A percentile compares a stretch with the other conserved stretches of the same genome.
Conservation (phyloP, 2,797 vertebrate species). For the Pristis pectinata region DNA sequence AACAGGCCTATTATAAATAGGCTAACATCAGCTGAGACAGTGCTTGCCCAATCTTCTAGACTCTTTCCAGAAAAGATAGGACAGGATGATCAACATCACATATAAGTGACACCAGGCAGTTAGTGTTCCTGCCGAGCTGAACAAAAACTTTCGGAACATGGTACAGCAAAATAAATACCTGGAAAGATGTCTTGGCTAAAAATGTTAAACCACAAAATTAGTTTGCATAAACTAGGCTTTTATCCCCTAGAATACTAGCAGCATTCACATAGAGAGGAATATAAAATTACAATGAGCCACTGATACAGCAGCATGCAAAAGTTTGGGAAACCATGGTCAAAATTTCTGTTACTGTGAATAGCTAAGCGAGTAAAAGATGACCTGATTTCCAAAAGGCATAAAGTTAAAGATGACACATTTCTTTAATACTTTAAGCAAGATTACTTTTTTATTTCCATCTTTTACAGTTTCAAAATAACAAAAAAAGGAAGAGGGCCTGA, state of each 20-base stretch:
- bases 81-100: background rate
- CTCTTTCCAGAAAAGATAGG: background rate
- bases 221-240: background rate
- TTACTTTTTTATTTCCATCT: too few relatives aligned
- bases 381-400: too few relatives aligned
- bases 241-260: background rate
- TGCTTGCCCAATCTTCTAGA: background rate
- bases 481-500: too few relatives aligned
- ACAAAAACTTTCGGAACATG: background rate
- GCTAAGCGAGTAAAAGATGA: too few relatives aligned
- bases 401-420: too few relatives aligned
- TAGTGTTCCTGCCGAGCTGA: background rate
- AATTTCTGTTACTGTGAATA: too few relatives aligned
- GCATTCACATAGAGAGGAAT: background rate
- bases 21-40: background rate
- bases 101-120: background rate
- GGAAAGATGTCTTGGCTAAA: background rate
- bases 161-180: background rate
- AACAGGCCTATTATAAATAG: slow-evolving; percentile 9
- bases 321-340: too few relatives aligned
- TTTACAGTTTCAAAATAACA: too few relatives aligned
- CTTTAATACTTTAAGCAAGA: too few relatives aligned
- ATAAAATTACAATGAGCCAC: too few relatives aligned
- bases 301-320: too few relatives aligned
- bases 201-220: background rate